These are phyloP conservation scores for Coptodon bakossiorum DNA, from an alignment of 2,113 vertebrate species.

Conservation along the genomic window DNA sequence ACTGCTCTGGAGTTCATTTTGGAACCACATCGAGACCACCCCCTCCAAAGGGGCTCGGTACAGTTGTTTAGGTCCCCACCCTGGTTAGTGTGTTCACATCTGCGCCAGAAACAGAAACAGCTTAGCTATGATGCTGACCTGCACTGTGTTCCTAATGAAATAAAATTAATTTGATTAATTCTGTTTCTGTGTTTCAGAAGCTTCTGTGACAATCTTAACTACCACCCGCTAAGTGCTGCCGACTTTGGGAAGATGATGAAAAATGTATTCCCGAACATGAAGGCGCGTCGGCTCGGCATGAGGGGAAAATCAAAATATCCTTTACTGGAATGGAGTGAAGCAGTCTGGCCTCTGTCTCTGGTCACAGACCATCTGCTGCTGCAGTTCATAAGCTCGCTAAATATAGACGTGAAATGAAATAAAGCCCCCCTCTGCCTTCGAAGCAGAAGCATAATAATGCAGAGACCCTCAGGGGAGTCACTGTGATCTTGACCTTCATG, in stretches of 20 bases:
- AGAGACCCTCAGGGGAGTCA: conserved; percentile 32
- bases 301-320: conserved; percentile 99
- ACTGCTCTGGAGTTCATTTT: neutral
- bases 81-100: neutral
- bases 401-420: conserved; percentile 77
- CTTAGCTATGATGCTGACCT: neutral
- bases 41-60: neutral
- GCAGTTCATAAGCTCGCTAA: conserved; percentile 73
- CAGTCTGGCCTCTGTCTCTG: conserved; percentile 53
- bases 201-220: conserved; percentile 96
- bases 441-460: conserved; percentile 40
- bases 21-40: neutral
- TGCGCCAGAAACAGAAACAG: neutral
- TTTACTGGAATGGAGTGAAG: conserved; percentile 72
- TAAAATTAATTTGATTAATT: neutral
- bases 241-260: conserved; percentile 99
- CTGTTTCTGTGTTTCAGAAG: conserved; percentile 36
- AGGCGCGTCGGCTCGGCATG: conserved; percentile 97
- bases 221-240: conserved; percentile 95
- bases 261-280: conserved; percentile 99
- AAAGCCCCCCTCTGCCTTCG: conserved; percentile 41
- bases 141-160: neutral
- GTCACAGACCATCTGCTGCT: conserved; percentile 72
- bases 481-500: conserved; percentile 55
- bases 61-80: neutral